Base-by-base conservation (phyloP, 2,797 vertebrate genomes). In the Cossypha caffra region DNA sequence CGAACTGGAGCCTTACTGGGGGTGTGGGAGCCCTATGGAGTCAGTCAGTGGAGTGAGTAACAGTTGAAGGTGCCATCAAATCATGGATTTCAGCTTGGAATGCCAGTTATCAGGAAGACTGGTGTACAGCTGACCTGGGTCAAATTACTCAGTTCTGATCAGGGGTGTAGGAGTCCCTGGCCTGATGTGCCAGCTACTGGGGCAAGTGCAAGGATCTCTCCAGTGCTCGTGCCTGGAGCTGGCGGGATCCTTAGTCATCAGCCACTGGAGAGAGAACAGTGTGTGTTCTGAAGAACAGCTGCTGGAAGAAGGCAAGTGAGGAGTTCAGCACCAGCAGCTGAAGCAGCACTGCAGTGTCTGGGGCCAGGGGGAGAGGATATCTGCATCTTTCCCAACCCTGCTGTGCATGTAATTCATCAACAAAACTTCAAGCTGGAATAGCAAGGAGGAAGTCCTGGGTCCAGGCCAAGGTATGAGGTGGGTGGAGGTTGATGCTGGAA, bases 161-260 rank as follows among this genome's bases (percentile, higher is more conserved):
- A 79, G n/a, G 19, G 47, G 7, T 59, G 10, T 23, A 45, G 29
- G 47, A 13, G 1, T 13, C 21, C 33, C 38, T 47, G 40, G 61
- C 52, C 29, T 38, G 61, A 13, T 0, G 1, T 59, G n/a, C 28
- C 54, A 67, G n/a, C 20, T 43, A 7, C 72, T 31, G 18, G 15
- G 29, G 35, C 18, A 52, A 58, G 26, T 19, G 29, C 52, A 45
- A 54, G 45, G 31, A 18, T 54, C 40, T 59, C 6, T 43, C n/a
- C 68, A 47, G 52, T 31, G 59, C 28, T 20, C 26, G 13, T 4
- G 11, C 40, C 42, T 72, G 59, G 37, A 67, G 15, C 0, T 7
- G 35, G n/a, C 1, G 1, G 24, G 42, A 40, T 43, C 52, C 59
- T 66, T 0, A 0, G 47, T 35, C 52, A 61, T 19, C 64, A 72